Percentiles rank a stretch among this genome's conserved stretches.
Conservation (phyloP, 2,113 vertebrate genomes). For the Sarotherodon lohbergeri region DNA sequence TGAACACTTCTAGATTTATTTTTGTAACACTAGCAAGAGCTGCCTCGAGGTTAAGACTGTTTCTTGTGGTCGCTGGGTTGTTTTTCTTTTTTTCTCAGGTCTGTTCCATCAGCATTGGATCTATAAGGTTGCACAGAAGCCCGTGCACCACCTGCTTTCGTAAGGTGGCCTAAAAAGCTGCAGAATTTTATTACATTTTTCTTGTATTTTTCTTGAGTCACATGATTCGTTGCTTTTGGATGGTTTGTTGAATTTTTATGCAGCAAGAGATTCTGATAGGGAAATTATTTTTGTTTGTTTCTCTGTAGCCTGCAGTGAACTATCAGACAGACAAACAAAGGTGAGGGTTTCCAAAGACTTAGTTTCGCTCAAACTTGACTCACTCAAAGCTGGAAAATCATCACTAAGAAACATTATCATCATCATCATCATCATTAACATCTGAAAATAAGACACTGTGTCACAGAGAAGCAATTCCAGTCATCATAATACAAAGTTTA, state of each 20-base stretch:
- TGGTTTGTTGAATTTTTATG: not conserved
- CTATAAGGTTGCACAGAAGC: not conserved
- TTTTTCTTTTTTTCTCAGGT: rapidly evolving
- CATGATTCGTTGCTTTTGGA: not conserved
- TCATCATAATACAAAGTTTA: not conserved
- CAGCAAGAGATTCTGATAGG: not conserved
- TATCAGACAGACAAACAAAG: not conserved
- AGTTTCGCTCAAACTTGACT: not conserved
- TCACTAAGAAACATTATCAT: not conserved
- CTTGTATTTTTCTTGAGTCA: not conserved
- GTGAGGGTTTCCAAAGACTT: not conserved
- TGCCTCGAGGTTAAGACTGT: not conserved
- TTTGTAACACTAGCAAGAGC: not conserved
- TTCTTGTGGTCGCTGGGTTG: not conserved
- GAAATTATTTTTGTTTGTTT: not conserved
- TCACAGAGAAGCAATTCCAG: not conserved
- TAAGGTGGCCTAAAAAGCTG: not conserved
- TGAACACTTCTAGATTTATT: not conserved
- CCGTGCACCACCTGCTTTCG: not conserved
- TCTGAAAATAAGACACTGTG: not conserved
- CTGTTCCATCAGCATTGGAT: not conserved
- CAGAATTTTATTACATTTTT: not conserved
- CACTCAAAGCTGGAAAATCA: not conserved
- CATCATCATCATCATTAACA: not conserved
- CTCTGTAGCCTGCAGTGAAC: not conserved